phyloP scores from a whole-genome alignment of 2,888 invertebrate genomes.

The Biston betularia region DNA sequence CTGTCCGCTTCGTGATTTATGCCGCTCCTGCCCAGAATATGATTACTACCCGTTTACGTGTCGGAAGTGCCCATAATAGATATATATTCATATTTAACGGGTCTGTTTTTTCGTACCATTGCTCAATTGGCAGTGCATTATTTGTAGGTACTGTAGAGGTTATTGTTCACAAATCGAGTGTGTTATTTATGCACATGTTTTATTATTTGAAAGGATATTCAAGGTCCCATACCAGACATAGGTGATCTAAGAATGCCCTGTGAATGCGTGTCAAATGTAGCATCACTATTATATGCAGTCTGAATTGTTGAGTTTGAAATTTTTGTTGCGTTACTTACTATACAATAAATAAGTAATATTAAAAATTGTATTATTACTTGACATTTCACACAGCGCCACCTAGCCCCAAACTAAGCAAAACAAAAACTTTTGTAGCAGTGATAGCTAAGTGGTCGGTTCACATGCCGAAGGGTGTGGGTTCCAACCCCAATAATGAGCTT shows the following conservation, averaged over 20 bases:
- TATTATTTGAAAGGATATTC: conserved; percentile 40
- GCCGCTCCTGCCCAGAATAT: conserved; percentile 79
- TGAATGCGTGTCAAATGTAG: conserved; percentile 16
- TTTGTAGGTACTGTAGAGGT: conserved; percentile 51
- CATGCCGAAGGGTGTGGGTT: too few species aligned
- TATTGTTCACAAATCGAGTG: conserved; percentile 53
- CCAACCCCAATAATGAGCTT: too few species aligned
- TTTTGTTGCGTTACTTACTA: neutral
- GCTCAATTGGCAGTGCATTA: conserved; percentile 61
- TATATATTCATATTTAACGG: conserved; percentile 76
- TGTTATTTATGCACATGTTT: conserved; percentile 44
- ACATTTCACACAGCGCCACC: too few species aligned
- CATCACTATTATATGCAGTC: neutral
- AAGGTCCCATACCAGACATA: conserved; percentile 17
- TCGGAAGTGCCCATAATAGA: conserved; percentile 81
- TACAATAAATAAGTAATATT: too few species aligned
- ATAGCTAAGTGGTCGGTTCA: too few species aligned
- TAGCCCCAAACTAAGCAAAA: too few species aligned
- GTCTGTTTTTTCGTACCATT: conserved; percentile 33
- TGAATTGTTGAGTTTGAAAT: neutral
- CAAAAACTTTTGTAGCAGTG: too few species aligned
- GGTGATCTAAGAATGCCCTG: conserved; percentile 9
- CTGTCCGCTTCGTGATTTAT: conserved; percentile 81
- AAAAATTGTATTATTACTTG: too few species aligned
- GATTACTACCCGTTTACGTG: conserved; percentile 77